These are phyloP conservation scores for Cavia porcellus DNA, from an alignment of 2,113 vertebrate species.

Conservation along the genomic window DNA sequence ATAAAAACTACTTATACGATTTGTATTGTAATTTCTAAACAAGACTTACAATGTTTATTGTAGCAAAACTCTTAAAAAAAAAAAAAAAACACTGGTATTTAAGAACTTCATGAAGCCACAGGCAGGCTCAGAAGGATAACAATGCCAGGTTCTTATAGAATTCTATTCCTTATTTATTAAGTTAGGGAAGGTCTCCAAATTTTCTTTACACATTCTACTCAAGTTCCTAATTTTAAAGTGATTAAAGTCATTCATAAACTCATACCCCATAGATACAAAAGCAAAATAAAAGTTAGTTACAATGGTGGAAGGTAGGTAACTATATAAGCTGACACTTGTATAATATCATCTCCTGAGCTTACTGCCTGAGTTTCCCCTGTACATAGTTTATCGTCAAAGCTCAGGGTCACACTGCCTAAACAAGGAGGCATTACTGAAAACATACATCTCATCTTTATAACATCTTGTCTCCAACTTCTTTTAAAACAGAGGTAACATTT, in stretches of 20 bases:
- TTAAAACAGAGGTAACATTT: neutral
- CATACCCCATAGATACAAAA: neutral
- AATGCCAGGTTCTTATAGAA: neutral
- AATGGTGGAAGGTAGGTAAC: neutral
- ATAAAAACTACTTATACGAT: constrained; percentile 60
- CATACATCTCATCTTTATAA: neutral
- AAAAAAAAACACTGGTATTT: neutral
- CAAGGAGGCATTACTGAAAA: neutral
- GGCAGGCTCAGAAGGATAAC: neutral
- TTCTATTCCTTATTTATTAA: neutral
- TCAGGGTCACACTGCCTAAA: neutral
- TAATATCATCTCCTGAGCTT: neutral
- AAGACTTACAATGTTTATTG: constrained; percentile 33
- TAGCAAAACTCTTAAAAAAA: constrained; percentile 21
- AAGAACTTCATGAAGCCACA: neutral
- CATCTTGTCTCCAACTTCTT: neutral
- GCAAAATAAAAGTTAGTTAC: neutral
- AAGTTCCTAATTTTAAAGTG: neutral
- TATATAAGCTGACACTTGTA: neutral
- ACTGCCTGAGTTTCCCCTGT: fast-evolving
- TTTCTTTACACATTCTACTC: neutral
- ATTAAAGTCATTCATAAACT: constrained; percentile 9
- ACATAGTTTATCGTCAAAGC: neutral
- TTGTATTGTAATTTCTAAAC: constrained; percentile 50
- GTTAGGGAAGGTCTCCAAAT: neutral